A percentile compares a stretch with the other conserved stretches of the same genome.
Conservation (phyloP, 2,888 invertebrate genomes). For the Epirrhoe alternata region DNA sequence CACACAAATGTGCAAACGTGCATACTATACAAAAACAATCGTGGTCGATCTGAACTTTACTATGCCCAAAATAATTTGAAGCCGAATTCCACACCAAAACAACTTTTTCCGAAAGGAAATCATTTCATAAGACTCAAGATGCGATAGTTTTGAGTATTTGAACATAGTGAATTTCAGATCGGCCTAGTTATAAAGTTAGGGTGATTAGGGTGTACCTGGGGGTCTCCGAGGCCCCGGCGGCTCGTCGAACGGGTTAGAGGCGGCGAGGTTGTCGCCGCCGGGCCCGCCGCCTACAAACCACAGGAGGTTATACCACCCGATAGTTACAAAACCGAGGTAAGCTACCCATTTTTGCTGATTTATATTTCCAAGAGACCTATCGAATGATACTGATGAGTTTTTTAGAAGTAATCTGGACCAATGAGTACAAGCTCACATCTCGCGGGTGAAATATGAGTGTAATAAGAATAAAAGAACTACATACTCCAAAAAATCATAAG, state of each 20-base stretch:
- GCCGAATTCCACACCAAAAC: not conserved
- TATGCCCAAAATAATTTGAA: not conserved
- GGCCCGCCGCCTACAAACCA: conserved; percentile 82
- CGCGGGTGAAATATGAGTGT: too few relatives aligned
- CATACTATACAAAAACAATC: conserved; percentile 7
- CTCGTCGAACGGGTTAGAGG: conserved; percentile 95
- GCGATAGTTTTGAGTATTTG: not conserved
- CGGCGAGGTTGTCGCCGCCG: conserved; percentile 91
- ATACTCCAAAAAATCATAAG: too few relatives aligned
- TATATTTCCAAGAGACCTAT: not conserved
- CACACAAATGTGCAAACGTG: conserved; percentile 18
- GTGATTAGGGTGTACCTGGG: conserved; percentile 76
- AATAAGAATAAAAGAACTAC: too few relatives aligned
- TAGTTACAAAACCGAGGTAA: conserved; percentile 45
- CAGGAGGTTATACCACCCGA: conserved; percentile 57
- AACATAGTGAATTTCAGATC: not conserved
- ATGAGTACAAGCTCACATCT: not conserved
- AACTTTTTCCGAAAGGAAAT: not conserved
- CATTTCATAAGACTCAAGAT: not conserved
- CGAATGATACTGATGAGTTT: not conserved
- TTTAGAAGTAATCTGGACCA: not conserved
- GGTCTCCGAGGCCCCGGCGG: conserved; percentile 85
- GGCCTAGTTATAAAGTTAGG: conserved; percentile 15
- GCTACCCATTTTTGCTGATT: conserved; percentile 35
- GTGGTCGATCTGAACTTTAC: conserved; percentile 1